Base-by-base conservation (phyloP, 2,797 vertebrate species). In the Euthynnus affinis region DNA sequence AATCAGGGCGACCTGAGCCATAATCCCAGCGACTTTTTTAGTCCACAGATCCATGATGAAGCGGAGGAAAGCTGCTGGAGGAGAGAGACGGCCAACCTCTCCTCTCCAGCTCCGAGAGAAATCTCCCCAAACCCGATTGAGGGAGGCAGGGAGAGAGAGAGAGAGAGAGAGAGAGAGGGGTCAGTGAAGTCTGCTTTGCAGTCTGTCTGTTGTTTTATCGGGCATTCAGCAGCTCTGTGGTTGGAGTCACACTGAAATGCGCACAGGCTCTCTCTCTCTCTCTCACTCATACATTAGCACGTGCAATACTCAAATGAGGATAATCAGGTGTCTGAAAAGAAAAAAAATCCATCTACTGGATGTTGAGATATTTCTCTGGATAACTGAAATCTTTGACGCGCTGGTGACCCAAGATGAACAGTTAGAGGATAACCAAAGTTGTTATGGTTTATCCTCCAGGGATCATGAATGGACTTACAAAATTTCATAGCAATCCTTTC, bases 91-190 rank as follows among this genome's bases (percentile, higher is more conserved):
- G 42, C 37, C 60, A 63, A 89, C 74, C 73, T 91, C 82, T 88
- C 81, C 62, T 82, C 90, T 91, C 60, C 82, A 82, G 86, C 88
- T 87, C 73, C 72, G 34, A 74, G 61, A 81, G 82, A 87, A 67
- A 82, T 71, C 74, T 86, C 83, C 85, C 76, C 62, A 48, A 72
- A 65, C 29, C 48, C 25, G 52, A 62, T 25, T 18, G 67, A 25
- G 2, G 46, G 53, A 51, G 55, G 1, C 23, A 25, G 7, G 32
- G 73, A 61, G 40, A 12, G 59, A 15, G 55, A 18, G 23, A 49
- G 53, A 55, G 49, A 48, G 55, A 1, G 48, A 23, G 27, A 10
- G 27, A 15, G 42, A 25, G 71, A 27, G 56, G 27, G 40, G 49
- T 65, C 57, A 74, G 8, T 40, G 42, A 42, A 56, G 48, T 40